phyloP scores from a whole-genome alignment of 1,140 invertebrate genomes.

The Sycophaga agraensis region DNA sequence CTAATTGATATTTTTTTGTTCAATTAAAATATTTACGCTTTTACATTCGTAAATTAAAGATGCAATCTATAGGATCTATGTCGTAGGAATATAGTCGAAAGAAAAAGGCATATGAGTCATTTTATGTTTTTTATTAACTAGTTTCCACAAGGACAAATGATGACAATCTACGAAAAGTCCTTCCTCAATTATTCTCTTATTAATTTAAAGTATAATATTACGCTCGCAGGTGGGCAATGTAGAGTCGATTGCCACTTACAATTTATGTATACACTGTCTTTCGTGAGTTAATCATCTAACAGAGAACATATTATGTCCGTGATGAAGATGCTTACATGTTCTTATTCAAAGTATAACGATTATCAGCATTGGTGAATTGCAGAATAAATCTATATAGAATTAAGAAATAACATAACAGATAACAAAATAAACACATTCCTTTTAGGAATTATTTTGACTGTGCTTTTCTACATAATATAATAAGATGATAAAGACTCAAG shows the following conservation, averaged over 20 bases:
- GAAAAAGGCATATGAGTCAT: neutral
- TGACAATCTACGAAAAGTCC: conserved; percentile 26
- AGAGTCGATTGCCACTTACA: neutral
- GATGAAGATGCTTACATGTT: conserved; percentile 7
- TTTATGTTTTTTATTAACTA: conserved; percentile 29
- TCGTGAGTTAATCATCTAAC: conserved; percentile 2
- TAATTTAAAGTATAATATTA: conserved; percentile 19
- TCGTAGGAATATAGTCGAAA: no score
- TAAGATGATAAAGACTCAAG: neutral
- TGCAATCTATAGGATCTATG: no score
- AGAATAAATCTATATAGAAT: neutral
- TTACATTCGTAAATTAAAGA: no score
- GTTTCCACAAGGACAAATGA: conserved; percentile 23
- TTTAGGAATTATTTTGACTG: neutral
- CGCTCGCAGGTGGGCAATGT: conserved; percentile 5
- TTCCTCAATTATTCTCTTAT: conserved; percentile 4
- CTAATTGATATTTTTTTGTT: no score
- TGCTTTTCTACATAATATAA: no score
- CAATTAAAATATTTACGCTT: no score
- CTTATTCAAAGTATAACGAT: neutral
- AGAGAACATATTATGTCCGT: conserved; percentile 3
- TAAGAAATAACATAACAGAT: neutral
- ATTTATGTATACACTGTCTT: conserved; percentile 9
- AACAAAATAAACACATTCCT: neutral
- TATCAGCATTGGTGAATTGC: neutral